phyloP scores from a whole-genome alignment of 2,113 vertebrate genomes.

The Nerophis ophidion region DNA sequence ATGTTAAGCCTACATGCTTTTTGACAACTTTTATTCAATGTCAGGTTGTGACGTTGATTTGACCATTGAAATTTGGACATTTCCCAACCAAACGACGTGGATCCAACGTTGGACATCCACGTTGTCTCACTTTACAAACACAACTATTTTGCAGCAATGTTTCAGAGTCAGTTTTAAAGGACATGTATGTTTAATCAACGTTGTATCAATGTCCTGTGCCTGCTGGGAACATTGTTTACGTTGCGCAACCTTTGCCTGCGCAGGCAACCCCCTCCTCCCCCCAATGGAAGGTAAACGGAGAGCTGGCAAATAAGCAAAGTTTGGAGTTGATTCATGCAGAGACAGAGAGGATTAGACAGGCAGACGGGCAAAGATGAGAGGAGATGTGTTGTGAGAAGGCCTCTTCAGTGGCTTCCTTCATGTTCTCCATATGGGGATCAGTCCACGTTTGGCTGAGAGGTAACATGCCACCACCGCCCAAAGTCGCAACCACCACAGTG shows the following conservation, averaged over 20 bases:
- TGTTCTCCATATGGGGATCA: constrained; percentile 11
- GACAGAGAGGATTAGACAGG: constrained; percentile 3
- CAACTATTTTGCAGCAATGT: no score
- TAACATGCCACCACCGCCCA: background rate
- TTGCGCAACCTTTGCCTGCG: background rate
- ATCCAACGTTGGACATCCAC: no score
- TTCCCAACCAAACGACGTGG: no score
- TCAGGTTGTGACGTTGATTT: no score
- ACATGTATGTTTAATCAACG: no score
- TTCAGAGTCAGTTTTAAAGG: no score
- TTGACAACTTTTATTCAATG: no score
- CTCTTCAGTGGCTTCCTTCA: constrained; percentile 6
- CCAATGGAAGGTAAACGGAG: constrained; percentile 2
- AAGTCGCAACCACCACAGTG: background rate
- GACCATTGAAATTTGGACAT: no score
- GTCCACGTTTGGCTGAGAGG: constrained; percentile 2
- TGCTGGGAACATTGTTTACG: background rate
- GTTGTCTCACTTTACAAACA: no score
- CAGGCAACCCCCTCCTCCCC: background rate
- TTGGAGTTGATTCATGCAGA: constrained; percentile 6
- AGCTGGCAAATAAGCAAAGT: constrained; percentile 1
- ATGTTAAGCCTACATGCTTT: no score
- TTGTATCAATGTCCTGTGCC: no score
- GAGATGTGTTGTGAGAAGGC: constrained; percentile 3
- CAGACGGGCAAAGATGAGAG: constrained; percentile 6